A percentile compares a stretch with the other conserved stretches of the same genome.
Evolutionary conservation across 2,888 invertebrate genomes (phyloP).

Genomic region (Eucera pruinosa): DNA sequence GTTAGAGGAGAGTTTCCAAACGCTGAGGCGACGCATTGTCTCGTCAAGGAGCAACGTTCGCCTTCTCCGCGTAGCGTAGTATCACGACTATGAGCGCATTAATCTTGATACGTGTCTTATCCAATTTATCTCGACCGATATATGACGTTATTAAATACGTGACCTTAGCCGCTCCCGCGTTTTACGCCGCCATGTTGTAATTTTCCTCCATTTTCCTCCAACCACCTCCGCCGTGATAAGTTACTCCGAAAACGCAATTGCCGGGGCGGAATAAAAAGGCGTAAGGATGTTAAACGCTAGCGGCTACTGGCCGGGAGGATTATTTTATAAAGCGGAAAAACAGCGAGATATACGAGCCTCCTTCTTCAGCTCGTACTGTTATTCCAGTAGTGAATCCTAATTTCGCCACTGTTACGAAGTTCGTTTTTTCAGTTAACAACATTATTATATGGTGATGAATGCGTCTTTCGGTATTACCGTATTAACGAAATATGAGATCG

Average conservation of each 20-base stretch:
- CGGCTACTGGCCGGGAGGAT: neutral
- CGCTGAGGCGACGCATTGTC: slow-evolving; percentile 25
- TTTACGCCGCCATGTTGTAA: slow-evolving; percentile 38
- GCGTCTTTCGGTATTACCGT: neutral
- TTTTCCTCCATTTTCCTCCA: slow-evolving; percentile 40
- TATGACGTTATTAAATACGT: slow-evolving; percentile 71
- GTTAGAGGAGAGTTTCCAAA: slow-evolving; percentile 1
- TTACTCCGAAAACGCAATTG: slow-evolving; percentile 25
- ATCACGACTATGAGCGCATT: slow-evolving; percentile 53
- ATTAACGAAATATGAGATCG: neutral
- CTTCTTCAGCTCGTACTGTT: neutral
- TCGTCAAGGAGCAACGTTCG: slow-evolving; percentile 52
- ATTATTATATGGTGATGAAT: neutral
- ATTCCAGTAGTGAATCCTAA: slow-evolving; percentile 1
- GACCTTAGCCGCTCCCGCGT: slow-evolving; percentile 49
- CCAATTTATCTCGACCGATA: slow-evolving; percentile 64
- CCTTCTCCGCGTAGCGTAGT: neutral
- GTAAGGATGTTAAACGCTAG: neutral
- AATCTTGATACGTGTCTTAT: slow-evolving; percentile 70
- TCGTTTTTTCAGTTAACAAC: neutral
- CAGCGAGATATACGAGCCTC: neutral
- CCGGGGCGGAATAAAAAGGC: neutral
- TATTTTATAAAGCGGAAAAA: slow-evolving; percentile 5
- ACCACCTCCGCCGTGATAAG: slow-evolving; percentile 27
- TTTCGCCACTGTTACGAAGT: neutral